phyloP scores from a whole-genome alignment of 2,113 vertebrate genomes.

The Struthio camelus region DNA sequence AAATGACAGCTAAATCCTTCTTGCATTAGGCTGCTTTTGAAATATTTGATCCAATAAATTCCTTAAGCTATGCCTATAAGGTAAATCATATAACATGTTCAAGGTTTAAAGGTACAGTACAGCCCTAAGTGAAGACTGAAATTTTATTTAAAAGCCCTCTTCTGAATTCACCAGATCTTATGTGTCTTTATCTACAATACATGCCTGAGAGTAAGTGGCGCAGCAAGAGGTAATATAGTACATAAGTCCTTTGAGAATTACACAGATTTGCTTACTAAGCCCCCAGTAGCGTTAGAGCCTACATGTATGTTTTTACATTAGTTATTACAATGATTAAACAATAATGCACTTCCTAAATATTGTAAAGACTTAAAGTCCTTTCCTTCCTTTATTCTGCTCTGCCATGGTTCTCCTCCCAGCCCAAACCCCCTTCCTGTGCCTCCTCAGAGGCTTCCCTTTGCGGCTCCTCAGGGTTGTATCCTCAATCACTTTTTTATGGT shows the following conservation, averaged over 20 bases:
- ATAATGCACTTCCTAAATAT: background rate
- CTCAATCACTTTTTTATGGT: background rate
- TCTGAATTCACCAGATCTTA: background rate
- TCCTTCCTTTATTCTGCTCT: background rate
- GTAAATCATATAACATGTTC: background rate
- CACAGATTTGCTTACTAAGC: background rate
- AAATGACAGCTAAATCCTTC: background rate
- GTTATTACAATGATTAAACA: background rate
- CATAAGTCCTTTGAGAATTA: background rate
- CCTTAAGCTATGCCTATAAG: background rate
- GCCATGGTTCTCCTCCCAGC: background rate
- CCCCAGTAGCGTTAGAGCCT: background rate
- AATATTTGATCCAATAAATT: background rate
- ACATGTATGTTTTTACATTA: background rate
- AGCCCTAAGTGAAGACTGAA: background rate
- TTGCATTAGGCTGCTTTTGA: background rate
- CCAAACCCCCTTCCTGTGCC: background rate
- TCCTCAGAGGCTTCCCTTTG: background rate
- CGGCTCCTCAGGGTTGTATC: background rate
- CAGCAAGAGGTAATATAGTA: background rate
- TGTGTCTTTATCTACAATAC: fast-evolving
- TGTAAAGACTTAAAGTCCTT: background rate
- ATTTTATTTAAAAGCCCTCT: background rate
- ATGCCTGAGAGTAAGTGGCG: fast-evolving
- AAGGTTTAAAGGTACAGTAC: background rate